These are phyloP conservation scores for Platyscapa corneri DNA, from an alignment of 1,140 invertebrate species.

Conservation along the genomic window DNA sequence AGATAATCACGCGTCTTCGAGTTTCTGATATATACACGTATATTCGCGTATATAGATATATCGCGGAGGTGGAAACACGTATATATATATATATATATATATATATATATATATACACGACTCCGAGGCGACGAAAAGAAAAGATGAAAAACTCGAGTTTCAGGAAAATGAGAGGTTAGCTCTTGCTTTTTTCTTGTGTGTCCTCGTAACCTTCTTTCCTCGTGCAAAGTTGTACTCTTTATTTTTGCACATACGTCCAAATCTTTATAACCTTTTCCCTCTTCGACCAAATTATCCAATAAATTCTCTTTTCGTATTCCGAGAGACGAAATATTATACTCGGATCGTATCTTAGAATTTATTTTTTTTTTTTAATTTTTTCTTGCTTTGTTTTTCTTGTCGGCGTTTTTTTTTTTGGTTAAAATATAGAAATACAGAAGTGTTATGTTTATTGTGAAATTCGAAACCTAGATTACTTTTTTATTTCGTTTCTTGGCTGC, in stretches of 20 bases:
- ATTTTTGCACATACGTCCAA: neutral
- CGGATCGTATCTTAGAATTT: neutral
- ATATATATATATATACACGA: neutral
- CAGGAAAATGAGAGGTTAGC: constrained; percentile 44
- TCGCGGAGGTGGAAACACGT: too few species aligned
- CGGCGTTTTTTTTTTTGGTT: too few species aligned
- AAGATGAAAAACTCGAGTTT: constrained; percentile 47
- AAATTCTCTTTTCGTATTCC: too few species aligned
- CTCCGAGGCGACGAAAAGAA: neutral
- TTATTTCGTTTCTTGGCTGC: neutral
- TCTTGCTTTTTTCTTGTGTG: neutral
- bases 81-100: neutral
- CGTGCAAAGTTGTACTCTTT: neutral
- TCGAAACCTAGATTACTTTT: neutral
- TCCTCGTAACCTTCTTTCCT: neutral
- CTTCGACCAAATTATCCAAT: neutral
- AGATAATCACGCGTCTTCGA: neutral
- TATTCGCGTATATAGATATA: too few species aligned
- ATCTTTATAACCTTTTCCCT: neutral
- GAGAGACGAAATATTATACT: neutral
- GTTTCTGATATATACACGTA: neutral
- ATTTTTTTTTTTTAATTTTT: neutral
- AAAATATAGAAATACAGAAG: too few species aligned
- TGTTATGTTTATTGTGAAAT: neutral
- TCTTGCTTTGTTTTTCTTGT: too few species aligned